Percentiles rank a stretch among this genome's conserved stretches.
Evolutionary conservation across 1,140 invertebrate genomes (phyloP).

Genomic region (Drosophila ambigua): DNA sequence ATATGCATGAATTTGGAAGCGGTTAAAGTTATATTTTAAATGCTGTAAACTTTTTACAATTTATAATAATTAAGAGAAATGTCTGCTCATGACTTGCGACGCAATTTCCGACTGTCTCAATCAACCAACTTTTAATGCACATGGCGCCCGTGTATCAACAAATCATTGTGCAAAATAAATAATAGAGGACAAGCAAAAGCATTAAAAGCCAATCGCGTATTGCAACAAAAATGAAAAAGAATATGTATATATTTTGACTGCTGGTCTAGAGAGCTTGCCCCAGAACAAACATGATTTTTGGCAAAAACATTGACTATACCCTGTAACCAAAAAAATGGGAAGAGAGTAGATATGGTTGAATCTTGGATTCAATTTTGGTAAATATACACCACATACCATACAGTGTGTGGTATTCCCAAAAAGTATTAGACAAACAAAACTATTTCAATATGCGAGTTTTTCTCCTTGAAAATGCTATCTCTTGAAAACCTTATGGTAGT

Average conservation of each 20-base stretch:
- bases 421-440: too few species aligned
- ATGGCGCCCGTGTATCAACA: conserved; percentile 24
- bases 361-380: too few species aligned
- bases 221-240: conserved; percentile 16
- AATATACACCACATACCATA: too few species aligned
- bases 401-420: too few species aligned
- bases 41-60: too few species aligned
- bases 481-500: too few species aligned
- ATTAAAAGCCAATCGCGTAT: conserved; percentile 31
- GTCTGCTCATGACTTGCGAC: conserved; percentile 9
- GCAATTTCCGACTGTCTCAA: conserved; percentile 35
- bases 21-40: not conserved
- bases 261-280: conserved; percentile 56
- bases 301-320: conserved; percentile 44
- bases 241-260: conserved; percentile 38
- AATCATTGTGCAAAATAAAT: conserved; percentile 58
- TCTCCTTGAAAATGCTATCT: too few species aligned
- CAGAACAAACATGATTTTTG: conserved; percentile 53
- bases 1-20: not conserved
- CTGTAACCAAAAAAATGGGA: conserved; percentile 1
- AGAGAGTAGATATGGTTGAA: too few species aligned
- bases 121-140: conserved; percentile 22
- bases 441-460: not conserved
- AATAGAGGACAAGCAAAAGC: conserved; percentile 23
- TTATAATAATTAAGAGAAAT: too few species aligned